Conservation (phyloP, 1,140 invertebrate species). For the Lucilia sericata region DNA sequence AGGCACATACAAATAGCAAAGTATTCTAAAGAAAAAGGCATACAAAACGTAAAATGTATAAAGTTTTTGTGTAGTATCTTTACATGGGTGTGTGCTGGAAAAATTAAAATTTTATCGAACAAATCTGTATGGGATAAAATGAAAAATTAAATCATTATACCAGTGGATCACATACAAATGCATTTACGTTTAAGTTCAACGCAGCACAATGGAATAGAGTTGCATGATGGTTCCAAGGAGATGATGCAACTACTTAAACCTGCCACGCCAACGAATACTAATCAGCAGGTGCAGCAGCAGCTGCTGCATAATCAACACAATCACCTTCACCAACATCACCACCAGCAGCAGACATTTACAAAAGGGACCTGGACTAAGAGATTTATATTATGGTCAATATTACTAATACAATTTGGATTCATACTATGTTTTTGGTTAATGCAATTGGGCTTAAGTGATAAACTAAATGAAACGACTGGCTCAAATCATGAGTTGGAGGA, state of each 20-base stretch:
- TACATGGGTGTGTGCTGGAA: conserved; percentile 41
- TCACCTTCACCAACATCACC: background rate
- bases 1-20: conserved; percentile 1
- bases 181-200: conserved; percentile 22
- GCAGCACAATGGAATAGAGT: background rate
- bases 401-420: conserved; percentile 58
- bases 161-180: background rate
- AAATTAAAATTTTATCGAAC: conserved; percentile 25
- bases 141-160: background rate
- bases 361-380: conserved; percentile 57
- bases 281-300: background rate
- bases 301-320: background rate
- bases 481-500: background rate
- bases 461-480: conserved; percentile 46
- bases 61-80: conserved; percentile 22
- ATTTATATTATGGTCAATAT: conserved; percentile 59
- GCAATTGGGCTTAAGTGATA: conserved; percentile 52
- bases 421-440: conserved; percentile 62
- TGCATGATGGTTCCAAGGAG: background rate
- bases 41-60: conserved; percentile 31
- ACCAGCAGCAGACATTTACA: background rate
- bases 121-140: background rate
- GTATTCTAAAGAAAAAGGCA: conserved; percentile 19
- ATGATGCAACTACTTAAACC: conserved; percentile 23
- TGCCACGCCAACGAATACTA: no score